Percentiles rank a stretch among this genome's conserved stretches.
Evolutionary conservation across 2,888 invertebrate genomes (phyloP).

Genomic region (Cantharis rustica): DNA sequence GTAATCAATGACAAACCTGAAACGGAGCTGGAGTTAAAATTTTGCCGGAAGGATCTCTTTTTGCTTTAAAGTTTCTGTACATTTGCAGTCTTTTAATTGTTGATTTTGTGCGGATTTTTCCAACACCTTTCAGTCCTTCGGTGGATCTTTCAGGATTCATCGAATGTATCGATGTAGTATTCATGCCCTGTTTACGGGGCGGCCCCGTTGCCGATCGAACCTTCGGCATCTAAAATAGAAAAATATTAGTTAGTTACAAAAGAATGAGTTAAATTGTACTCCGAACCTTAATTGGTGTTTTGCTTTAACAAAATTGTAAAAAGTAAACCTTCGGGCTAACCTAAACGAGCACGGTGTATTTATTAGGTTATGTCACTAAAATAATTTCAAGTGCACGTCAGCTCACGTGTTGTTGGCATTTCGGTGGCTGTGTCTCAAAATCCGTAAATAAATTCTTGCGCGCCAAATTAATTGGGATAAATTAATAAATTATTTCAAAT

Average conservation of each 20-base stretch:
- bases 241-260: neutral
- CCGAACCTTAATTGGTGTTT: neutral
- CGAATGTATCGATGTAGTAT: slow-evolving; percentile 80
- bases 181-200: slow-evolving; percentile 83
- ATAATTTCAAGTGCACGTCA: neutral
- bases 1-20: slow-evolving; percentile 60
- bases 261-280: neutral
- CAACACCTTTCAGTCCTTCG: slow-evolving; percentile 81
- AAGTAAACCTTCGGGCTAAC: neutral
- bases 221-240: slow-evolving; percentile 72
- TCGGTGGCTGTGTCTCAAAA: neutral
- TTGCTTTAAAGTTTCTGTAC: slow-evolving; percentile 97
- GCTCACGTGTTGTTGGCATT: neutral
- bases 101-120: slow-evolving; percentile 82
- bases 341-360: neutral
- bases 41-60: slow-evolving; percentile 86
- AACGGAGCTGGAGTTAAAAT: slow-evolving; percentile 95
- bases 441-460: neutral
- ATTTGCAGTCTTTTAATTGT: slow-evolving; percentile 97
- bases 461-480: neutral
- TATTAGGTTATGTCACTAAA: neutral
- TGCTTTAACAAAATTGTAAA: neutral
- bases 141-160: slow-evolving; percentile 91
- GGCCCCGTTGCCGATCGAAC: slow-evolving; percentile 72
- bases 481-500: too few species aligned